Percentiles rank a stretch among this genome's conserved stretches.
These are phyloP conservation scores for Urocitellus parryii DNA, from an alignment of 2,113 vertebrate species.

Conservation along the genomic window DNA sequence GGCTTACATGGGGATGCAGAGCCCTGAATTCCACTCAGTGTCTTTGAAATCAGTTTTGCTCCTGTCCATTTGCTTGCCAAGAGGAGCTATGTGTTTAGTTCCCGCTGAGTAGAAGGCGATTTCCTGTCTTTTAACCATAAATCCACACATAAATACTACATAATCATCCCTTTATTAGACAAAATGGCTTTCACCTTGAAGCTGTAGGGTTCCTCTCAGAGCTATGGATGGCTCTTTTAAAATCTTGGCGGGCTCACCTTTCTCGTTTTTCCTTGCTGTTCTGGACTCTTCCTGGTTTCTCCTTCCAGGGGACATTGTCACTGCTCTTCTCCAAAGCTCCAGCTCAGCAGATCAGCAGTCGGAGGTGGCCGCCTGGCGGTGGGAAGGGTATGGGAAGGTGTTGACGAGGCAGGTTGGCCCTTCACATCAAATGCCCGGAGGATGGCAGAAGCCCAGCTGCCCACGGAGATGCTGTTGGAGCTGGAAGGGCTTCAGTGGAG, in stretches of 20 bases:
- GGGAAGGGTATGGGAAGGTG: conserved; percentile 57
- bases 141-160: conserved; percentile 41
- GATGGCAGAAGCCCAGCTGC: conserved; percentile 63
- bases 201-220: not conserved
- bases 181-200: conserved; percentile 62
- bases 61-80: conserved; percentile 23
- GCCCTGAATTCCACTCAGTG: not conserved
- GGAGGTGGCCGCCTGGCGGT: conserved; percentile 39
- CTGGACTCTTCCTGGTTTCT: conserved; percentile 50
- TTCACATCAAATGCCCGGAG: not conserved
- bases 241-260: conserved; percentile 56
- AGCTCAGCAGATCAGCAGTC: conserved; percentile 54
- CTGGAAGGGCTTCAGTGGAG: conserved; percentile 72
- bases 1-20: not conserved
- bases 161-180: conserved; percentile 67
- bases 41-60: not conserved
- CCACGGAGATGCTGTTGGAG: not conserved
- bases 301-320: conserved; percentile 70
- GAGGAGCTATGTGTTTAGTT: conserved; percentile 31
- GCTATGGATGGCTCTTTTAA: conserved; percentile 45
- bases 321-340: conserved; percentile 28
- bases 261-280: conserved; percentile 59
- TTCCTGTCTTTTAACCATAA: conserved; percentile 68
- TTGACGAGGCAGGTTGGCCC: conserved; percentile 22
- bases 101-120: conserved; percentile 49